phyloP scores from a whole-genome alignment of 2,797 vertebrate genomes.

The Sphenopsis melanotis region DNA sequence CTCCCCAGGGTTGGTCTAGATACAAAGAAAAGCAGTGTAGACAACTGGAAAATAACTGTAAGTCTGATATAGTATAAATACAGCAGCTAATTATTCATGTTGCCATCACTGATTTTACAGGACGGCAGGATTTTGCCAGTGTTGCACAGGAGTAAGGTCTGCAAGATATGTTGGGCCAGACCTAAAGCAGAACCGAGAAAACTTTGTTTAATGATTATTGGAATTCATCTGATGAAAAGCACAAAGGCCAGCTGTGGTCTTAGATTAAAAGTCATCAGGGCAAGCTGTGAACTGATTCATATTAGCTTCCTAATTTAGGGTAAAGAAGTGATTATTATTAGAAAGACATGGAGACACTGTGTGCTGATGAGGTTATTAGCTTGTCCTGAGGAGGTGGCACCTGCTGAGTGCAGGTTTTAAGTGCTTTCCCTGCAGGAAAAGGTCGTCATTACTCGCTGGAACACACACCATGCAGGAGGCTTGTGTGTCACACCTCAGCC shows the following conservation, averaged over 20 bases:
- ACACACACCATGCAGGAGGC: neutral
- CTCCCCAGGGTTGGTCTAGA: constrained; percentile 7
- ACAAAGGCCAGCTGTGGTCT: neutral
- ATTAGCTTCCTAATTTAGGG: neutral
- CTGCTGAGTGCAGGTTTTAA: neutral
- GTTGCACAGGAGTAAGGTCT: neutral
- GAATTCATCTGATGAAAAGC: neutral
- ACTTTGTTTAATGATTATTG: neutral
- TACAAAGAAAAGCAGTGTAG: constrained; percentile 1
- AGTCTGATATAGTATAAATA: neutral
- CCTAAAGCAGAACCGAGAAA: neutral
- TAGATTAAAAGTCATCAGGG: neutral
- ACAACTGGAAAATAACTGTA: constrained; percentile 21
- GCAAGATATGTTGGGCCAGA: neutral
- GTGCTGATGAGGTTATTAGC: neutral
- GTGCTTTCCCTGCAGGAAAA: neutral
- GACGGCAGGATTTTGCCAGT: neutral
- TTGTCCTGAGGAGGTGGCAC: neutral
- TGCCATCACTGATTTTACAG: neutral
- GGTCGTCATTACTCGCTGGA: neutral
- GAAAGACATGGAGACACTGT: neutral
- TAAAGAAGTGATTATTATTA: neutral
- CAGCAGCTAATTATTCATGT: neutral
- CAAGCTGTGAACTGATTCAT: neutral
- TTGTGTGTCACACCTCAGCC: neutral